Evolutionary conservation across 37 sponge, comb jelly and placozoan genomes (phyloP).

Genomic region (Agelas oroides): DNA sequence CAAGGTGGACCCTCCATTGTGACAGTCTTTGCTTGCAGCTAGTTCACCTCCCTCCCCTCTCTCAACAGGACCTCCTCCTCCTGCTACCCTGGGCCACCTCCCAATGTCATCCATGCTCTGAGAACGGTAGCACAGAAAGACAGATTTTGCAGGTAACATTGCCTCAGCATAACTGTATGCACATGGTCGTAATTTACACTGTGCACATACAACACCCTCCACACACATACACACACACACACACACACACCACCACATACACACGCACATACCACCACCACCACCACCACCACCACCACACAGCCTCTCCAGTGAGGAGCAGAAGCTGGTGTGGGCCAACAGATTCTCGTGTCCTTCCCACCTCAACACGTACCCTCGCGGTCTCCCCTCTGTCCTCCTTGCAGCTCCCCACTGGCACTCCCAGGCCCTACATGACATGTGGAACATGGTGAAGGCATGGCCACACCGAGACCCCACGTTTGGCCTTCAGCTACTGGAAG

Average conservation of each 20-base stretch:
- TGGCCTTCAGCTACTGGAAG: constrained; percentile 71
- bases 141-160: constrained; percentile 55
- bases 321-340: constrained; percentile 60
- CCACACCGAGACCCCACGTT: constrained; percentile 29
- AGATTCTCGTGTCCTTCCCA: constrained; percentile 19
- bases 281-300: too few relatives aligned
- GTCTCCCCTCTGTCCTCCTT: constrained; percentile 62
- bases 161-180: too few relatives aligned
- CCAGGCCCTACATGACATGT: constrained; percentile 2
- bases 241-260: too few relatives aligned
- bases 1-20: too few relatives aligned
- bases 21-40: too few relatives aligned
- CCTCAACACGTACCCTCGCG: constrained; percentile 53
- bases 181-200: too few relatives aligned
- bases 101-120: constrained; percentile 6
- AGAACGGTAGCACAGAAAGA: constrained; percentile 37
- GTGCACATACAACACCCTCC: too few relatives aligned
- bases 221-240: neutral
- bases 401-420: constrained; percentile 41
- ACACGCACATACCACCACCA: neutral
- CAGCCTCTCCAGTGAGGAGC: constrained; percentile 51
- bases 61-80: too few relatives aligned
- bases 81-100: constrained; percentile 18
- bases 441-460: constrained; percentile 45
- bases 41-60: too few relatives aligned